Evolutionary conservation across 2,797 vertebrate species (phyloP).

Genomic region (Acanthis flammea): DNA sequence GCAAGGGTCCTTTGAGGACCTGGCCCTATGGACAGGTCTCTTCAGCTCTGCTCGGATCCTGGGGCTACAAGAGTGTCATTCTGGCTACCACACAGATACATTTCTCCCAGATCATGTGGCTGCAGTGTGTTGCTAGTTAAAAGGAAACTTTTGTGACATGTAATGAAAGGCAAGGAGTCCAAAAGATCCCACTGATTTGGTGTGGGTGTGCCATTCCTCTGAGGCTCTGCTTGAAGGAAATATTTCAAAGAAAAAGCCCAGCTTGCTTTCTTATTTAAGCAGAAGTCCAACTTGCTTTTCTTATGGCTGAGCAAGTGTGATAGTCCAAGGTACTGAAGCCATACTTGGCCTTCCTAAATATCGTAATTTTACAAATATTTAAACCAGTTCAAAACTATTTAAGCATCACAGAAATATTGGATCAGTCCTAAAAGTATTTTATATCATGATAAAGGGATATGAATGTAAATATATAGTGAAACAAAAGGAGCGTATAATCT

Average conservation of each 20-base stretch:
- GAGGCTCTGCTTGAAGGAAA: neutral
- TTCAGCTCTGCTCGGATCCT: neutral
- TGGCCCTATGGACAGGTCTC: fast-evolving
- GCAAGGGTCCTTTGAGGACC: neutral
- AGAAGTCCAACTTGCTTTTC: neutral
- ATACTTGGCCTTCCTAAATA: neutral
- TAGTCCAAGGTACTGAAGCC: neutral
- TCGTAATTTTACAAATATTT: neutral
- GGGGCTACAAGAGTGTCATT: neutral
- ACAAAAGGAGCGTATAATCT: neutral
- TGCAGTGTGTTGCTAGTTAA: neutral
- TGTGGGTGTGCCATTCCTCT: neutral
- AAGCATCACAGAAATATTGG: neutral
- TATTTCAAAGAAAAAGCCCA: neutral
- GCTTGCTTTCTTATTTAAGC: neutral
- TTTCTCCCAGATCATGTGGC: neutral
- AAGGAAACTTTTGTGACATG: neutral
- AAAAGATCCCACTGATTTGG: neutral
- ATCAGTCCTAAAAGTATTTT: neutral
- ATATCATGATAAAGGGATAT: neutral
- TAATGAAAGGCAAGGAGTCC: neutral
- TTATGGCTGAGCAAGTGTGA: neutral
- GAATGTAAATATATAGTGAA: neutral
- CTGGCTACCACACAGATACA: neutral
- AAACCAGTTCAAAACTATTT: neutral